Base-by-base conservation (phyloP, 2,113 vertebrate genomes). In the Ranitomeya imitator region DNA sequence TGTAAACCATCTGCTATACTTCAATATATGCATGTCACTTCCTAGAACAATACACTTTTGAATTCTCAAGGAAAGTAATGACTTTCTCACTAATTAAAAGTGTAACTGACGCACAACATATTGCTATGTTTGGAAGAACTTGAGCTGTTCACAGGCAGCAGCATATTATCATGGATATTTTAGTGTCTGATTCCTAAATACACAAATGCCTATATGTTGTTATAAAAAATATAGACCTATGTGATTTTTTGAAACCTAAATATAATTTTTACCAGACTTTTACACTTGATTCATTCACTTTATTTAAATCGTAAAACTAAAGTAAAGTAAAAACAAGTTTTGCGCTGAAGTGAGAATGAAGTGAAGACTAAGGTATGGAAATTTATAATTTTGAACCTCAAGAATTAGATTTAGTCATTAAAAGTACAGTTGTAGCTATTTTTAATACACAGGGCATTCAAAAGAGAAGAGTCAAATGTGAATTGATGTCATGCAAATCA, bases 41-140 rank as follows among this genome's bases (percentile, higher is more conserved):
- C 54, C 79, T 31, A 79, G 13, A 86, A 79, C 85, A 65, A 86
- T 65, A 12, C 51, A 67, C 51, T 52, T 8, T 79, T 86, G n/a
- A 79, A 19, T 52, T 86, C 60, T 74, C 31, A 86, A 57, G 59
- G 26, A 86, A 78, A 79, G 61, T 86, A 67, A 86, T 86, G 74
- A 73, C 57, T 79, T 79, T 63, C 61, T 79, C 76, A 31, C 60
- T 86, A 79, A 86, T 86, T 86, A 79, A 79, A 86, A 79, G 76
- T 86, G 37, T 23, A 86, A 86, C 85, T 79, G 79, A 77, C 85
- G 79, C n/a, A 14, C 59, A 79, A 45, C 85, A 86, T 79, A 86
- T 86, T 86, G 76, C 37, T 79, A 37, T 86, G 85, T 79, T 61
- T 79, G 16, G 76, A 79, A 69, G 79, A 19, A 65, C 37, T 61